phyloP scores from a whole-genome alignment of 2,113 vertebrate genomes.

The Halichoeres trimaculatus region DNA sequence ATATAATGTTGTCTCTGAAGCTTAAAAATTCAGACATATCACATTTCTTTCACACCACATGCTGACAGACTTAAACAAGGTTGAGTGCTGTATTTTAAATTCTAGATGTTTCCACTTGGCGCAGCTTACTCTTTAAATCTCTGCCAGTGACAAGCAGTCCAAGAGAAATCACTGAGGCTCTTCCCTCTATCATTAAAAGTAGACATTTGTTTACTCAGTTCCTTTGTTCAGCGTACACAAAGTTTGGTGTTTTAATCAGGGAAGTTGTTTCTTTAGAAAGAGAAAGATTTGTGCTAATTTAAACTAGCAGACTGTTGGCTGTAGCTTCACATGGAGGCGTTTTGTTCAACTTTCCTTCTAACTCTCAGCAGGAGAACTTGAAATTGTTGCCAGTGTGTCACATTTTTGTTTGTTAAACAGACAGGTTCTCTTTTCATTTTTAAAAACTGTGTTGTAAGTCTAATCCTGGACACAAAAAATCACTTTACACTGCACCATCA shows the following conservation, averaged over 20 bases:
- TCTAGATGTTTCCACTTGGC: too few relatives aligned
- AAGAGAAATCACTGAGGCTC: too few relatives aligned
- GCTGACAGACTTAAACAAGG: too few relatives aligned
- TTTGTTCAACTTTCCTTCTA: neutral
- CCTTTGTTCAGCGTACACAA: neutral
- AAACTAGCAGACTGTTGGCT: neutral
- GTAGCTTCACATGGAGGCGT: neutral
- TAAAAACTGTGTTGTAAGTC: neutral
- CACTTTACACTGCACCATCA: neutral
- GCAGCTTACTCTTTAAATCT: too few relatives aligned
- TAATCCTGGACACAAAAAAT: slow-evolving; percentile 1
- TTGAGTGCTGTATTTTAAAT: too few relatives aligned
- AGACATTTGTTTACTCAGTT: too few relatives aligned
- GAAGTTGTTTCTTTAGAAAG: neutral
- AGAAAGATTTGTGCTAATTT: neutral
- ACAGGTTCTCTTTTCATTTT: neutral
- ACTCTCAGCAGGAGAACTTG: neutral
- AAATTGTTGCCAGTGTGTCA: neutral
- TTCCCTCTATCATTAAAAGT: too few relatives aligned
- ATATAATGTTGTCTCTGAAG: too few relatives aligned
- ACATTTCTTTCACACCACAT: too few relatives aligned
- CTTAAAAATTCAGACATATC: too few relatives aligned
- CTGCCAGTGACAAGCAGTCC: too few relatives aligned
- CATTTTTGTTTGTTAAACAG: slow-evolving; percentile 1
- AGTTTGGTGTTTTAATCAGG: neutral